phyloP scores from a whole-genome alignment of 2,113 vertebrate genomes.

The Gobio gobio region DNA sequence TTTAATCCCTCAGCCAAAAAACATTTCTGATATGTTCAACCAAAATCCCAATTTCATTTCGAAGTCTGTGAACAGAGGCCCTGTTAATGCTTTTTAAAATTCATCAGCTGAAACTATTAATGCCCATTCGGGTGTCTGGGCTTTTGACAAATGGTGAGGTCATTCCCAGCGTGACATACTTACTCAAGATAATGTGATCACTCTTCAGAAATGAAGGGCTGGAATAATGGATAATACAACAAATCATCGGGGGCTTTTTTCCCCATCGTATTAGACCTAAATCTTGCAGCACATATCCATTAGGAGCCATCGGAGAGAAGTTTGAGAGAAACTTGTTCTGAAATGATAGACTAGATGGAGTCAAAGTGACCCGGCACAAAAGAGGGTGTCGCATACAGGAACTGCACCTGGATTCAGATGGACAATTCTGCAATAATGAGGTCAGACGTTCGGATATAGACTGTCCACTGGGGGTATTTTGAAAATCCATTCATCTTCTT shows the following conservation, averaged over 20 bases:
- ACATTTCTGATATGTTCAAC: neutral
- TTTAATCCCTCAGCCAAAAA: slow-evolving; percentile 14
- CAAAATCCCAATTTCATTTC: slow-evolving; percentile 13
- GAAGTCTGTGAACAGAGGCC: slow-evolving; percentile 17
- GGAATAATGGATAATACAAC: slow-evolving; percentile 31
- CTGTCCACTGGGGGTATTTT: slow-evolving; percentile 6
- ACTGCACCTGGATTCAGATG: slow-evolving; percentile 9
- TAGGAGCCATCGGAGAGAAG: neutral
- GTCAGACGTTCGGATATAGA: slow-evolving; percentile 22
- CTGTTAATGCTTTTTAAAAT: slow-evolving; percentile 32
- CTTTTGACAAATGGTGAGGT: slow-evolving; percentile 38
- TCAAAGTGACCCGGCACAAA: slow-evolving; percentile 11
- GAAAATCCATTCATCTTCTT: slow-evolving; percentile 45
- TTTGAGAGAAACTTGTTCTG: neutral
- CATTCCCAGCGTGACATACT: slow-evolving; percentile 38
- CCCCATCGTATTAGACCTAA: slow-evolving; percentile 14
- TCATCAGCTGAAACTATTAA: slow-evolving; percentile 41
- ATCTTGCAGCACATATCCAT: slow-evolving; percentile 25
- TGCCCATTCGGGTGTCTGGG: slow-evolving; percentile 33
- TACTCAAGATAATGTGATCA: slow-evolving; percentile 54
- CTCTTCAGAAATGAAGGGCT: slow-evolving; percentile 33
- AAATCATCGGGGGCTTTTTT: slow-evolving; percentile 2
- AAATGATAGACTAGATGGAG: slow-evolving; percentile 9
- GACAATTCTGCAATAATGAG: slow-evolving; percentile 24
- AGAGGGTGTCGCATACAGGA: neutral